phyloP scores from a whole-genome alignment of 2,888 invertebrate species.

The Tetropium fuscum region DNA sequence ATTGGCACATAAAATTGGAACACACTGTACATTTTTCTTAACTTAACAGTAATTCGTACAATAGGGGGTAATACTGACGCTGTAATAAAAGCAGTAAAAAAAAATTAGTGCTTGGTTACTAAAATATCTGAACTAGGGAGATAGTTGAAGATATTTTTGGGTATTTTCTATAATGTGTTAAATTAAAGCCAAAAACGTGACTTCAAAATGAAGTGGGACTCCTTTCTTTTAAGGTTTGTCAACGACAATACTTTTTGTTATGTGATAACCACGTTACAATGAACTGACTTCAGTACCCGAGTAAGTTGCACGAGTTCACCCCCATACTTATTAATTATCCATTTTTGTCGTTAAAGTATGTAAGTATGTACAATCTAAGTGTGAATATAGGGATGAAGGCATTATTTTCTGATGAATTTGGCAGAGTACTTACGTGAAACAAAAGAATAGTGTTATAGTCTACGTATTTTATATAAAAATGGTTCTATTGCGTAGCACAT shows the following conservation, averaged over 20 bases:
- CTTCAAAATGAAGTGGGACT: conserved; percentile 41
- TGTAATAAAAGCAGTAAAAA: too few species aligned
- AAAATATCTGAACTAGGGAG: too few species aligned
- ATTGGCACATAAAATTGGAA: too few species aligned
- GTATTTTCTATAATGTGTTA: conserved; percentile 6
- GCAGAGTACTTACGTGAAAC: conserved; percentile 19
- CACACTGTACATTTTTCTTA: too few species aligned
- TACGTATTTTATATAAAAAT: conserved; percentile 29
- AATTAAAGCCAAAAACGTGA: conserved; percentile 15
- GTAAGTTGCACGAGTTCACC: conserved; percentile 15
- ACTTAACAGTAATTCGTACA: too few species aligned
- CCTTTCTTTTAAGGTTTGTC: conserved; percentile 51
- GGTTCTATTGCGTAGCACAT: too few species aligned
- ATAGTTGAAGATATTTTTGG: not conserved
- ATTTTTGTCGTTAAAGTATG: too few species aligned
- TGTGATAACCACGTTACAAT: conserved; percentile 52
- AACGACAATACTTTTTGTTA: conserved; percentile 58
- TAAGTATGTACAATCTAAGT: too few species aligned
- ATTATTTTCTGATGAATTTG: conserved; percentile 8
- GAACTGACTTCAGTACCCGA: conserved; percentile 19
- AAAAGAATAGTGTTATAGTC: conserved; percentile 11
- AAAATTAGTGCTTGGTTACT: too few species aligned
- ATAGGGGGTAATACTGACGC: too few species aligned
- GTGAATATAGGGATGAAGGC: too few species aligned
- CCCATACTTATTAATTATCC: not conserved